Conservation (phyloP, 1,140 invertebrate genomes). For the Vanessa tameamea region DNA sequence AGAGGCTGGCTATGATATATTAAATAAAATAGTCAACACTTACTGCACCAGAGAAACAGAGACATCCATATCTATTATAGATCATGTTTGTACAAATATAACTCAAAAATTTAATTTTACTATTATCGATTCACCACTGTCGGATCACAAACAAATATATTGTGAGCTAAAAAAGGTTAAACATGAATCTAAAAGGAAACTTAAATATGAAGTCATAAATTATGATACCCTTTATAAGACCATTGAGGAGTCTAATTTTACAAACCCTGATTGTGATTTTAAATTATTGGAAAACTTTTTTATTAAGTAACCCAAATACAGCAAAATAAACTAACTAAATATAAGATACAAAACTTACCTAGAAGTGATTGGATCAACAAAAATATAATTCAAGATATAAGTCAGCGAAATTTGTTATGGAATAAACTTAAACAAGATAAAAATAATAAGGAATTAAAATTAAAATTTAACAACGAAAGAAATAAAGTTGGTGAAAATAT, state of each 20-base stretch:
- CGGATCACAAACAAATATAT: conserved; percentile 14
- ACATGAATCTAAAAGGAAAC: conserved; percentile 5
- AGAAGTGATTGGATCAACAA: conserved; percentile 19
- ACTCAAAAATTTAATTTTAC: conserved; percentile 9
- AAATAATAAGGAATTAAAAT: conserved; percentile 6
- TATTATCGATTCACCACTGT: conserved; percentile 15
- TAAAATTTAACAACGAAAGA: conserved; percentile 1
- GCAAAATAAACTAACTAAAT: conserved; percentile 11
- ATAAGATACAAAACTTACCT: conserved; percentile 17
- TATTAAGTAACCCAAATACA: conserved; percentile 3
- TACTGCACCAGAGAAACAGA: conserved; percentile 5
- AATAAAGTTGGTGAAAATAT: conserved; percentile 7
- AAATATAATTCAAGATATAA: conserved; percentile 16
- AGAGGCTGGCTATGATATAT: not conserved
- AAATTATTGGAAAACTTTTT: conserved; percentile 4
- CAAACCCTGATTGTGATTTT: conserved; percentile 5
- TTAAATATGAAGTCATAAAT: conserved; percentile 6
- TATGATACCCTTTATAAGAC: conserved; percentile 4
- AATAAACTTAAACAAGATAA: conserved; percentile 3
- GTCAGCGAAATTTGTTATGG: conserved; percentile 11
- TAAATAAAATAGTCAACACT: conserved; percentile 13
- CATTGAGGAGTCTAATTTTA: conserved; percentile 1
- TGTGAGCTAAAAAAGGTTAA: conserved; percentile 7
- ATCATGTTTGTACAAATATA: conserved; percentile 19
- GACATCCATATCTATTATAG: not conserved